Evolutionary conservation across 2,797 vertebrate genomes (phyloP).

Genomic region (Tiaroga cobitis): DNA sequence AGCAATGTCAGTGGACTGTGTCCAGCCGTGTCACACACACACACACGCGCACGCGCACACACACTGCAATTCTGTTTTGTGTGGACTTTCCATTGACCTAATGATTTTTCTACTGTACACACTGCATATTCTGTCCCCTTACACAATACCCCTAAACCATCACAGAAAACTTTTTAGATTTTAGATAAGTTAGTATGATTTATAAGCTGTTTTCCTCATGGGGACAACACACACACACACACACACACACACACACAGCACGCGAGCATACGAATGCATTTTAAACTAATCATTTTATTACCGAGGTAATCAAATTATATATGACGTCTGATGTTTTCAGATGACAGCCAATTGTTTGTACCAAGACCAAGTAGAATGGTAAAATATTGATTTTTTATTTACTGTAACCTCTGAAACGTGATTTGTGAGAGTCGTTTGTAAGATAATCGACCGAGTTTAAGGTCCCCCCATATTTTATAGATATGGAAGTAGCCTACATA

Average conservation of each 20-base stretch:
- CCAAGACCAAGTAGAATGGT: neutral
- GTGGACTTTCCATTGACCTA: no score
- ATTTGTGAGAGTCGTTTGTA: neutral
- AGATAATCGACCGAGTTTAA: slow-evolving; percentile 10
- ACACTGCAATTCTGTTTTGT: no score
- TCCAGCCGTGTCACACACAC: neutral
- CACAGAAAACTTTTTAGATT: no score
- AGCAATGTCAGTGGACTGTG: neutral
- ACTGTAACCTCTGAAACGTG: neutral
- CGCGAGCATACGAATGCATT: neutral
- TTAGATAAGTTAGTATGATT: no score
- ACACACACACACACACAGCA: no score
- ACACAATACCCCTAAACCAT: no score
- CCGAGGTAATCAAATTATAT: neutral
- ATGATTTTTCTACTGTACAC: no score
- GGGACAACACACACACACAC: no score
- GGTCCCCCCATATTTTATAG: neutral
- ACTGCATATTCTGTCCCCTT: no score
- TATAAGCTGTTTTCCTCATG: no score
- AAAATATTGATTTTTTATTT: slow-evolving; percentile 21
- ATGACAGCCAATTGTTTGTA: neutral
- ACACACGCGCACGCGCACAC: neutral
- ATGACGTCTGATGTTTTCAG: neutral
- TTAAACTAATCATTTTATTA: neutral
- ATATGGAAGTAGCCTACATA: neutral